phyloP scores from a whole-genome alignment of 2,113 vertebrate species.

The Ceratotherium simum region DNA sequence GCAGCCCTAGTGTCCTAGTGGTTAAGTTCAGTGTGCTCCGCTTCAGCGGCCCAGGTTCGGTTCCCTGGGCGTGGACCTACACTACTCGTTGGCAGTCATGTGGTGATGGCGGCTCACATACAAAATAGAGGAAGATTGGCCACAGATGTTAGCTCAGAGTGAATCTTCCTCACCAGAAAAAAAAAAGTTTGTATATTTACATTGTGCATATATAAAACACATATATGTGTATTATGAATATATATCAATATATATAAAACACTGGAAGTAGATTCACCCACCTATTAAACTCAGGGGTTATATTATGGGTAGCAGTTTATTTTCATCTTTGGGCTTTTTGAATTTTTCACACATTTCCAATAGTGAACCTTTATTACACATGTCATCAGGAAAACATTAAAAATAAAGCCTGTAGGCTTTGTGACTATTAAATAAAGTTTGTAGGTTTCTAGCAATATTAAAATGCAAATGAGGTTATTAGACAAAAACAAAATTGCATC shows the following conservation, averaged over 20 bases:
- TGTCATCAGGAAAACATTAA: slow-evolving; percentile 42
- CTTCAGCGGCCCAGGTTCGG: too few species aligned
- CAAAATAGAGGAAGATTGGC: too few species aligned
- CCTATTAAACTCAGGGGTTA: not conserved
- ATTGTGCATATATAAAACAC: not conserved
- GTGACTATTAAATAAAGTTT: not conserved
- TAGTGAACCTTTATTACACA: not conserved
- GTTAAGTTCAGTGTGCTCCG: too few species aligned
- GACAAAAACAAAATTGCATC: slow-evolving; percentile 33
- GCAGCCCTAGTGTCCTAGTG: too few species aligned
- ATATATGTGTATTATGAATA: not conserved
- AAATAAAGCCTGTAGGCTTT: not conserved
- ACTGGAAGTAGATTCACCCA: not conserved
- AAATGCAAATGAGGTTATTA: slow-evolving; percentile 53
- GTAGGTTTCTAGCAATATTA: not conserved
- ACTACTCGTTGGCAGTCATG: too few species aligned
- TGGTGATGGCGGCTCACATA: too few species aligned
- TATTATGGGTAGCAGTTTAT: slow-evolving; percentile 1
- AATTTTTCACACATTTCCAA: not conserved
- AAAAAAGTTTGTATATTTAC: not conserved
- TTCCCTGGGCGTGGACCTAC: too few species aligned
- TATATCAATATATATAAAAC: not conserved
- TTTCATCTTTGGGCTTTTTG: not conserved
- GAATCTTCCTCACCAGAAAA: too few species aligned
- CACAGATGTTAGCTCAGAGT: too few species aligned